Evolutionary conservation across 2,797 vertebrate species (phyloP).

Genomic region (Buceros bicornis): DNA sequence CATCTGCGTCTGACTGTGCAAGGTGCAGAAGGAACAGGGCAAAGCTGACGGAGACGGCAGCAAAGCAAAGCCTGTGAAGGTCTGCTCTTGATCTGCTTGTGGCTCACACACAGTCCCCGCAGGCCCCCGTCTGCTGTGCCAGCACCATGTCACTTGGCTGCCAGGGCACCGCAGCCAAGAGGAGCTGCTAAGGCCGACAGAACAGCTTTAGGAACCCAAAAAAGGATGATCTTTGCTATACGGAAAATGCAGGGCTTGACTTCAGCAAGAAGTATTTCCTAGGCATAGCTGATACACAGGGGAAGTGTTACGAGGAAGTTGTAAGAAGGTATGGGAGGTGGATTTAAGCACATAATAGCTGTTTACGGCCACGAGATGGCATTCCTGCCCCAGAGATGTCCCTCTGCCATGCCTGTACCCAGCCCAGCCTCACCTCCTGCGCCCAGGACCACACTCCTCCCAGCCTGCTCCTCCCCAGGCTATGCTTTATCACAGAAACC

Average conservation of each 20-base stretch:
- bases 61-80: constrained; percentile 64
- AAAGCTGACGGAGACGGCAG: constrained; percentile 46
- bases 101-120: constrained; percentile 13
- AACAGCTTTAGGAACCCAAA: constrained; percentile 39
- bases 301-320: not conserved
- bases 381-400: constrained; percentile 56
- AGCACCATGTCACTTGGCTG: not conserved
- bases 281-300: not conserved
- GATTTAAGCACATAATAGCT: constrained; percentile 38
- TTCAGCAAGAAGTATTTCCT: not conserved
- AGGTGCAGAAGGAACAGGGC: constrained; percentile 44
- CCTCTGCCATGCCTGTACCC: not conserved
- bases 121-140: not conserved
- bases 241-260: not conserved
- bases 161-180: constrained; percentile 36
- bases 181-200: not conserved
- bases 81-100: constrained; percentile 33
- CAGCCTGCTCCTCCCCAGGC: not conserved
- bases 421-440: not conserved
- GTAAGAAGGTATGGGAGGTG: not conserved
- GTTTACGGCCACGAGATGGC: constrained; percentile 77
- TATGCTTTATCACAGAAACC: not conserved
- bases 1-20: constrained; percentile 16
- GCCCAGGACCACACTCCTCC: not conserved
- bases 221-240: constrained; percentile 2